Base-by-base conservation (phyloP, 2,113 vertebrate species). In the Dolichotis patagonum region DNA sequence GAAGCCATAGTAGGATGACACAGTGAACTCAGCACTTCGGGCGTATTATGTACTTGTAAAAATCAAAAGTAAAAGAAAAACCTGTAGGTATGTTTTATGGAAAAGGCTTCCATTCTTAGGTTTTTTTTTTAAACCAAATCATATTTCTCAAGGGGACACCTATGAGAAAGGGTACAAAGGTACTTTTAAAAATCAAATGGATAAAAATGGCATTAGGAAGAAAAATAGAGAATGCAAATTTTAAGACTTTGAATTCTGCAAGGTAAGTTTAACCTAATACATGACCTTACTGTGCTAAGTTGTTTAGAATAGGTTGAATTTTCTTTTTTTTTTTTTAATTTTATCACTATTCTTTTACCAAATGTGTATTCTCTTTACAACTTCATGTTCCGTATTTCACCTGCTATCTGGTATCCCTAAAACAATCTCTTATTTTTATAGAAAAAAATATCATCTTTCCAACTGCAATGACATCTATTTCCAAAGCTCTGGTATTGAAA, bases 1-100 rank as follows among this genome's bases (percentile, higher is more conserved):
- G 85, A 93, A 91, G 56, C 41, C 22, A 30, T 0, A n/a, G 20
- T 52, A 83, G 35, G 3, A 82, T 14, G 16, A 85, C n/a, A 91
- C 32, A 11, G 22, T 63, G 67, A 96, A 90, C 81, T 71, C 62
- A 49, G 19, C 41, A 77, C 16, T 65, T 24, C 49, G 0, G 28
- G 60, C 43, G 35, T 71, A 82, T 41, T 14, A 90, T 38, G 49
- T 60, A 30, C 35, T 81, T 95, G 32, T 77, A 88, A 60, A 93
- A 86, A 49, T 26, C 17, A 30, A 85, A 89, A 83, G 4, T 30
- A 75, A 58, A 86, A 96, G 13, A 88, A 94, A 96, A 94, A 32
- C 24, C 43, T 84, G 24, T 22, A 81, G 16, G 5, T 52, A 82
- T 2, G 58, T 17, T 85, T 75, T 13, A 58, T 81, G 41, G 16